A percentile compares a stretch with the other conserved stretches of the same genome.
These are phyloP conservation scores for Crematogaster levior DNA, from an alignment of 2,888 invertebrate species.

Conservation along the genomic window DNA sequence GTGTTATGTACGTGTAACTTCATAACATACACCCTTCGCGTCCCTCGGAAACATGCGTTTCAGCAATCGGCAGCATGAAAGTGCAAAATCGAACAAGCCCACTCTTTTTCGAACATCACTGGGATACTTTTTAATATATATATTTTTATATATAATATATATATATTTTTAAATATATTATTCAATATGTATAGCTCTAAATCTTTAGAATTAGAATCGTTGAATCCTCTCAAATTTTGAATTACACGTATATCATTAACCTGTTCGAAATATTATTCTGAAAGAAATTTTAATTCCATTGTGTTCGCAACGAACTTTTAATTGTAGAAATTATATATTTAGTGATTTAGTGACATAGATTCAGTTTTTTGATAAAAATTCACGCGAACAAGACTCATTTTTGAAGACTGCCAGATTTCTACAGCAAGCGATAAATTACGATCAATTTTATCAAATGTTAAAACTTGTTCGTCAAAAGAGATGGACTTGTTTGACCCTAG, in stretches of 20 bases:
- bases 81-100: not conserved
- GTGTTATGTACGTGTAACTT: constrained; percentile 59
- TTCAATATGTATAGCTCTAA: not conserved
- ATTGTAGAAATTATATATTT: not conserved
- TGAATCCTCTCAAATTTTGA: not conserved
- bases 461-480: not conserved
- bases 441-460: not conserved
- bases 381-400: not conserved
- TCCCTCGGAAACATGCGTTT: constrained; percentile 40
- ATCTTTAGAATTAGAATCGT: not conserved
- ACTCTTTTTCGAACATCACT: not conserved
- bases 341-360: too few relatives aligned
- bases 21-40: constrained; percentile 19
- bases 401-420: not conserved
- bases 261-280: not conserved
- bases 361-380: not conserved
- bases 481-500: not conserved
- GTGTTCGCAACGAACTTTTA: not conserved
- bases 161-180: too few relatives aligned
- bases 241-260: not conserved
- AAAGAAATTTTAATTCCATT: not conserved
- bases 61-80: constrained; percentile 33
- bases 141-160: too few relatives aligned
- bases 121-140: not conserved
- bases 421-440: not conserved